A percentile compares a stretch with the other conserved stretches of the same genome.
These are phyloP conservation scores for Rambutsinella grinnellia DNA, from an alignment of 2,888 invertebrate species.

Conservation along the genomic window DNA sequence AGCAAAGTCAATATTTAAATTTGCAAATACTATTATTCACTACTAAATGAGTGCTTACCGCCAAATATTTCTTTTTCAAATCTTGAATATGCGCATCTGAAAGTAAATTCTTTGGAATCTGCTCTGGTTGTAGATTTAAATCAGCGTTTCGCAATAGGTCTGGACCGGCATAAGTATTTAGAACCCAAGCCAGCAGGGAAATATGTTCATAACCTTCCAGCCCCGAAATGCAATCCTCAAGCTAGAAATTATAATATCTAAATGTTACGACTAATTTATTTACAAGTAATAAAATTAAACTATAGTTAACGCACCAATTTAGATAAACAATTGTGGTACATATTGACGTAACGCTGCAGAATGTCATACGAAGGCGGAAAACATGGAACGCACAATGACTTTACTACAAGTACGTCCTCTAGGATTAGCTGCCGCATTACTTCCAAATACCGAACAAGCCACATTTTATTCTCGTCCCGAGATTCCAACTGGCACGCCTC, in stretches of 20 bases:
- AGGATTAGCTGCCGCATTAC: constrained; percentile 85
- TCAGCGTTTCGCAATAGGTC: constrained; percentile 92
- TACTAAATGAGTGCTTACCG: constrained; percentile 69
- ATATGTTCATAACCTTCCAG: constrained; percentile 98
- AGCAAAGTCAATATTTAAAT: neutral
- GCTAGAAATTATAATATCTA: constrained; percentile 69
- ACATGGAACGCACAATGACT: constrained; percentile 90
- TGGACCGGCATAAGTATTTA: constrained; percentile 89
- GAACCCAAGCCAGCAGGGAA: constrained; percentile 91
- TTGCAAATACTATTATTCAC: too few relatives aligned
- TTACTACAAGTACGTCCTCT: constrained; percentile 92
- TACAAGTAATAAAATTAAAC: neutral
- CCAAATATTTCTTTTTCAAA: constrained; percentile 86
- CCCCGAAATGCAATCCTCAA: constrained; percentile 90
- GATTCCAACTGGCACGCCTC: constrained; percentile 95
- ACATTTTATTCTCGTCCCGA: constrained; percentile 90
- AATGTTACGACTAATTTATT: neutral
- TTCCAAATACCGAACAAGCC: constrained; percentile 95
- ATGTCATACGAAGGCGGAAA: constrained; percentile 97
- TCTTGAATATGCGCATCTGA: constrained; percentile 80
- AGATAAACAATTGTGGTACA: constrained; percentile 93
- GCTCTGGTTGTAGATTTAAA: constrained; percentile 78
- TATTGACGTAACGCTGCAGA: constrained; percentile 88
- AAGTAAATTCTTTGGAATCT: constrained; percentile 80
- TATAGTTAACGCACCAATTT: constrained; percentile 75